Conservation (phyloP, 2,888 invertebrate genomes). For the Drosophila helvetica region DNA sequence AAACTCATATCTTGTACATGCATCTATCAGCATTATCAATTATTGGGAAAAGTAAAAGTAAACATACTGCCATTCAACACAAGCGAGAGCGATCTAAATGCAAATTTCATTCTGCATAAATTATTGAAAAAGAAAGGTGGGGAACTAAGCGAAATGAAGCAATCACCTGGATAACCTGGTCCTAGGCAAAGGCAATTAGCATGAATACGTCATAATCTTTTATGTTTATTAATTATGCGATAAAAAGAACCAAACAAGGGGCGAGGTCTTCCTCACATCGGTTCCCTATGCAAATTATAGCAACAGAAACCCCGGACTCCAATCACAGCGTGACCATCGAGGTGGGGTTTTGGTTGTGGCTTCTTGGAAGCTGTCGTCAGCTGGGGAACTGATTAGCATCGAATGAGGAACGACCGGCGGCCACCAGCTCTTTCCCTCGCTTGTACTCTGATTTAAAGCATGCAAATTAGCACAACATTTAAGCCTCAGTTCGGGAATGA, state of each 20-base stretch:
- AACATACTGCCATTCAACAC: conserved; percentile 42
- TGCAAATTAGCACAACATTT: conserved; percentile 44
- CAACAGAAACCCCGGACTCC: conserved; percentile 8
- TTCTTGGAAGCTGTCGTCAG: conserved; percentile 63
- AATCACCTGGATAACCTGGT: conserved; percentile 64
- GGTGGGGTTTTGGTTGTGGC: conserved; percentile 7
- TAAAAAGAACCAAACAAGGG: conserved; percentile 16
- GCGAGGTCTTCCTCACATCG: conserved; percentile 1
- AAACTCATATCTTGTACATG: not conserved
- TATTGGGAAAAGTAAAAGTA: conserved; percentile 66
- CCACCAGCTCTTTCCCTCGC: conserved; percentile 19
- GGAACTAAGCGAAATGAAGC: conserved; percentile 58
- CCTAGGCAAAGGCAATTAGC: conserved; percentile 64
- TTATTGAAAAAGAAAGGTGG: conserved; percentile 46
- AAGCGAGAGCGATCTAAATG: conserved; percentile 58
- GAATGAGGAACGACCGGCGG: conserved; percentile 28
- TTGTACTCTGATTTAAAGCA: conserved; percentile 45
- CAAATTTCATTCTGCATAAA: conserved; percentile 68
- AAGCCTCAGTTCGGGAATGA: conserved; percentile 14
- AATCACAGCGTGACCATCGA: conserved; percentile 29
- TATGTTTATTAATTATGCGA: conserved; percentile 70
- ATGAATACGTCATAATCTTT: conserved; percentile 71
- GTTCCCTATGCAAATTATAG: conserved; percentile 36
- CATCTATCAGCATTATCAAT: conserved; percentile 48
- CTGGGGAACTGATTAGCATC: conserved; percentile 49